These are phyloP conservation scores for Oscheius sp. DNA, from an alignment of 2,888 invertebrate species.

Conservation along the genomic window DNA sequence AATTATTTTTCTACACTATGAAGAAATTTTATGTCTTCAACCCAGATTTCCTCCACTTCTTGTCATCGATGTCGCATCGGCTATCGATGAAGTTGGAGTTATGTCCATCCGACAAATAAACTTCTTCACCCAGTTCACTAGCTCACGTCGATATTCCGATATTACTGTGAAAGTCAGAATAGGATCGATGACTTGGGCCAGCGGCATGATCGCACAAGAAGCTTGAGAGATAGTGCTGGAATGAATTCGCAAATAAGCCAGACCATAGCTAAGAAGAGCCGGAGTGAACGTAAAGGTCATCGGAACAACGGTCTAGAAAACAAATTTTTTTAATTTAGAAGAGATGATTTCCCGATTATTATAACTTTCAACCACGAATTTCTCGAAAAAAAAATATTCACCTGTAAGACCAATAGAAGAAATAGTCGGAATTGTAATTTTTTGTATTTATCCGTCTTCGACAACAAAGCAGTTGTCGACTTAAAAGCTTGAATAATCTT, in stretches of 20 bases:
- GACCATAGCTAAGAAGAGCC: background rate
- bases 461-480: too few species aligned
- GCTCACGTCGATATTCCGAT: background rate
- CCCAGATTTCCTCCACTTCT: too few species aligned
- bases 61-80: too few species aligned
- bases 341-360: too few species aligned
- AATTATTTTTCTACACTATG: background rate
- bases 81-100: too few species aligned
- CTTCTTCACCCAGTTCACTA: too few species aligned
- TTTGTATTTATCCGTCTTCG: too few species aligned
- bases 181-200: background rate
- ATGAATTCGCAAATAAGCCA: background rate
- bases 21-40: background rate
- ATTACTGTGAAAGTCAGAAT: background rate
- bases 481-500: too few species aligned
- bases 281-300: background rate
- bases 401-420: background rate
- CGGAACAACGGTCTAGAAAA: background rate
- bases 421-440: slow-evolving; percentile 1
- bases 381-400: too few species aligned
- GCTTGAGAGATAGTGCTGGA: background rate
- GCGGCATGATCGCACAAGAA: background rate
- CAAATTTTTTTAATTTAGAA: background rate
- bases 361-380: too few species aligned
- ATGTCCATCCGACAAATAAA: too few species aligned